phyloP scores from a whole-genome alignment of 35 echinoderm and acorn worm genomes.

The Eucidaris tribuloides region DNA sequence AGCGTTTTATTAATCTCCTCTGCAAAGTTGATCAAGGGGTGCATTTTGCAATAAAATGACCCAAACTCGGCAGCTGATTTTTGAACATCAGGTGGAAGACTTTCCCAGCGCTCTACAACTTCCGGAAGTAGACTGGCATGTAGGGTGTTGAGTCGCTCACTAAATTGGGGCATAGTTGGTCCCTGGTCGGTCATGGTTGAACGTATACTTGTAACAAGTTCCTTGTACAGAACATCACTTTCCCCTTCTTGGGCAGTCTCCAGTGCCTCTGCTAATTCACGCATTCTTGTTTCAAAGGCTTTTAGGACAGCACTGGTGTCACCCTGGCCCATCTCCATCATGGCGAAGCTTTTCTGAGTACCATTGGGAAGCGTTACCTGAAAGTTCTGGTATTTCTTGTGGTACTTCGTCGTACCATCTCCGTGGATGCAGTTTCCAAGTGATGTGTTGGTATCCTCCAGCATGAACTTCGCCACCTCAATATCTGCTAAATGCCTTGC shows the following conservation, averaged over 20 bases:
- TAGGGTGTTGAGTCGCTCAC: background rate
- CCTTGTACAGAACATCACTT: background rate
- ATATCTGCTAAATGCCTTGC: no score
- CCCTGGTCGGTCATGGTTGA: constrained; percentile 55
- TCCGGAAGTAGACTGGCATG: no score
- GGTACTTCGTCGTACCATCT: constrained; percentile 64
- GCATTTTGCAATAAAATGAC: no score
- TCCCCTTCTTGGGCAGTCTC: background rate
- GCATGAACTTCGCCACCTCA: no score
- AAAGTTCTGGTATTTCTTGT: constrained; percentile 40
- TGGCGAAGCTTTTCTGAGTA: background rate
- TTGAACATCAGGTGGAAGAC: no score
- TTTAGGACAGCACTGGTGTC: constrained; percentile 11
- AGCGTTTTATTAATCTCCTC: no score
- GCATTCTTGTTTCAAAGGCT: background rate
- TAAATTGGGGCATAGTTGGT: constrained; percentile 48
- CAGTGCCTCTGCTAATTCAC: background rate
- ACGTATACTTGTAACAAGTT: constrained; percentile 40
- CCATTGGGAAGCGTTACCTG: constrained; percentile 34
- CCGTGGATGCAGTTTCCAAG: constrained; percentile 41
- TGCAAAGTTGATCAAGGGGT: no score
- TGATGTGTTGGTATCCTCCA: no score
- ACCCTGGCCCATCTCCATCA: constrained; percentile 1
- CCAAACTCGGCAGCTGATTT: no score
- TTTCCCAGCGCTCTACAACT: no score